phyloP scores from a whole-genome alignment of 2,888 invertebrate genomes.

The Choreutis nemorana region DNA sequence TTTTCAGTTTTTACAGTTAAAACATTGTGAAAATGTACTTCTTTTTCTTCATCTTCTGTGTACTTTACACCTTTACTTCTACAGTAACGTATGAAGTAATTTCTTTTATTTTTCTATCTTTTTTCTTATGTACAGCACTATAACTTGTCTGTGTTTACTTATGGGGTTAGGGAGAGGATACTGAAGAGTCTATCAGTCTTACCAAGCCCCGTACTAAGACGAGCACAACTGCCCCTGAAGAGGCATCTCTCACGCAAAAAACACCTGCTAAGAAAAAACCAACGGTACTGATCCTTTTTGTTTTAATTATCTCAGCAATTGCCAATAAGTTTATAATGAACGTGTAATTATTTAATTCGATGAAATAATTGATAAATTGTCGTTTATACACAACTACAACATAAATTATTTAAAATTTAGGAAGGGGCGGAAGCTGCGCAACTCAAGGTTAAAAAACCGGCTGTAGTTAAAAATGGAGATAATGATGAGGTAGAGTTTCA shows the following conservation, averaged over 20 bases:
- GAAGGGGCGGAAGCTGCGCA: constrained; percentile 53
- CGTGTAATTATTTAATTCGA: neutral
- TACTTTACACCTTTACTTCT: neutral
- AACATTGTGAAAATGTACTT: constrained; percentile 14
- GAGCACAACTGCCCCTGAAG: constrained; percentile 58
- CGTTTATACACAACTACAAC: neutral
- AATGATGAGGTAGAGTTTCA: constrained; percentile 40
- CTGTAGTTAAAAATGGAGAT: constrained; percentile 48
- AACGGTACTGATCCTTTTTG: constrained; percentile 37
- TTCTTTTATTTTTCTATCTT: neutral
- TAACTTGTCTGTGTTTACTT: constrained; percentile 20
- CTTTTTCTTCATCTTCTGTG: constrained; percentile 3
- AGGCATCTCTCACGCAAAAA: constrained; percentile 59
- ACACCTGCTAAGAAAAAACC: constrained; percentile 58
- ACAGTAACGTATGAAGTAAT: neutral
- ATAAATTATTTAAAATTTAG: constrained; percentile 17
- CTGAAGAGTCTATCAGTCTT: constrained; percentile 57
- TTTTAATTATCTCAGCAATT: constrained; percentile 41
- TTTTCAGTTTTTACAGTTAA: constrained; percentile 8
- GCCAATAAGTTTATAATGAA: constrained; percentile 2
- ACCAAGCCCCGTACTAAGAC: constrained; percentile 57
- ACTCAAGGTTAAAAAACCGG: constrained; percentile 58
- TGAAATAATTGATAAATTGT: neutral
- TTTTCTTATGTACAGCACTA: constrained; percentile 14
- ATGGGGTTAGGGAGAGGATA: constrained; percentile 50